These are phyloP conservation scores for Hemicrepidius hirtus DNA, from an alignment of 2,888 invertebrate genomes.

Conservation along the genomic window DNA sequence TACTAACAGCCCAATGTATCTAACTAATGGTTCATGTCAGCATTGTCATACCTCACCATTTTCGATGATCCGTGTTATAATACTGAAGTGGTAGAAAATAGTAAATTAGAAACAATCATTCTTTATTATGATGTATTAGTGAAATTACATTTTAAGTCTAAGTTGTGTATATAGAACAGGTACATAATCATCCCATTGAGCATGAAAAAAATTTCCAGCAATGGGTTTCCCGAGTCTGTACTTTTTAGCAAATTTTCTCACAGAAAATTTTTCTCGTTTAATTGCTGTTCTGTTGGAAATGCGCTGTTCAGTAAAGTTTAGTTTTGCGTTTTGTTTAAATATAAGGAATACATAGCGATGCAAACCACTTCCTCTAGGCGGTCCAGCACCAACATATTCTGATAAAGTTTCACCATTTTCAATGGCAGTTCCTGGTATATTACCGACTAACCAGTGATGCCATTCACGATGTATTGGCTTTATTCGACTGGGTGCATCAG, in stretches of 20 bases:
- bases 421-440: constrained; percentile 80
- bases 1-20: too few relatives aligned
- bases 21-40: too few relatives aligned
- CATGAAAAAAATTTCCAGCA: constrained; percentile 78
- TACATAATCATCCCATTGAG: constrained; percentile 78
- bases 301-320: constrained; percentile 62
- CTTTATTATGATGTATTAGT: neutral
- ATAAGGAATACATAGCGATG: constrained; percentile 84
- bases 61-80: too few relatives aligned
- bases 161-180: constrained; percentile 33
- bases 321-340: constrained; percentile 79
- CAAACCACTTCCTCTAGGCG: constrained; percentile 82
- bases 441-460: constrained; percentile 88
- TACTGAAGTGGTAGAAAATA: too few relatives aligned
- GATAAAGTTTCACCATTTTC: constrained; percentile 78
- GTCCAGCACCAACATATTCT: constrained; percentile 80
- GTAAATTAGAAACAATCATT: neutral
- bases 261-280: constrained; percentile 74
- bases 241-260: constrained; percentile 74
- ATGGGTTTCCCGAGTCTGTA: constrained; percentile 76
- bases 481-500: constrained; percentile 84
- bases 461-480: constrained; percentile 83
- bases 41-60: too few relatives aligned
- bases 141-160: constrained; percentile 14
- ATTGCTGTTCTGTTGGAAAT: constrained; percentile 43